These are phyloP conservation scores for Otus sunia DNA, from an alignment of 2,113 vertebrate species.

Conservation along the genomic window DNA sequence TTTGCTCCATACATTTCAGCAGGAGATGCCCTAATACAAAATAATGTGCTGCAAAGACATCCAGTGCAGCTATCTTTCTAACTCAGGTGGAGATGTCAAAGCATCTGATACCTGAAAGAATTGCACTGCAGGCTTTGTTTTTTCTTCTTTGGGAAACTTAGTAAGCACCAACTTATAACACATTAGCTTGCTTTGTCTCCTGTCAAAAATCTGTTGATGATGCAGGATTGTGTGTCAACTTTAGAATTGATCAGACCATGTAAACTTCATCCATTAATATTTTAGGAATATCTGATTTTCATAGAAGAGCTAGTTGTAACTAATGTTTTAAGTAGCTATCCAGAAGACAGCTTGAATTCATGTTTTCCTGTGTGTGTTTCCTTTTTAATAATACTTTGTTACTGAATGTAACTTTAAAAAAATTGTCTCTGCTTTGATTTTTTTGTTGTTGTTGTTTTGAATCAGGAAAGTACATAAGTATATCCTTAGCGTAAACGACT, in stretches of 20 bases:
- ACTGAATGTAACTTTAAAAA: not conserved
- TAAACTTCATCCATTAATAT: not conserved
- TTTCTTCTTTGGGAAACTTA: not conserved
- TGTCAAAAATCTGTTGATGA: not conserved
- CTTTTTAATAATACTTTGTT: not conserved
- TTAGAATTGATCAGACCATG: not conserved
- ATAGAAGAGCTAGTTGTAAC: not conserved
- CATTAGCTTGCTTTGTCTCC: not conserved
- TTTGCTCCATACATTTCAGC: not conserved
- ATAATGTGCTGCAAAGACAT: not conserved
- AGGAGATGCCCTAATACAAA: not conserved
- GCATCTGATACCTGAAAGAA: not conserved
- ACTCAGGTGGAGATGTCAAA: not conserved
- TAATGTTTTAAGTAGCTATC: not conserved
- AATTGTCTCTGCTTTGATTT: not conserved
- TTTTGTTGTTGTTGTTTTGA: not conserved
- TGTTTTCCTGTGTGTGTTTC: not conserved
- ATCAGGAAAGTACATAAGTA: not conserved
- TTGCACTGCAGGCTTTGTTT: not conserved
- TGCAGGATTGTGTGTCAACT: not conserved
- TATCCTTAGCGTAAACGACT: not conserved
- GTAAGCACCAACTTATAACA: not conserved
- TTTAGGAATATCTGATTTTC: not conserved
- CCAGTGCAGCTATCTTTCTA: not conserved
- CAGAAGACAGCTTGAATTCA: not conserved